A percentile compares a stretch with the other conserved stretches of the same genome.
These are phyloP conservation scores for Cabera pusaria DNA, from an alignment of 2,888 invertebrate species.

Conservation along the genomic window DNA sequence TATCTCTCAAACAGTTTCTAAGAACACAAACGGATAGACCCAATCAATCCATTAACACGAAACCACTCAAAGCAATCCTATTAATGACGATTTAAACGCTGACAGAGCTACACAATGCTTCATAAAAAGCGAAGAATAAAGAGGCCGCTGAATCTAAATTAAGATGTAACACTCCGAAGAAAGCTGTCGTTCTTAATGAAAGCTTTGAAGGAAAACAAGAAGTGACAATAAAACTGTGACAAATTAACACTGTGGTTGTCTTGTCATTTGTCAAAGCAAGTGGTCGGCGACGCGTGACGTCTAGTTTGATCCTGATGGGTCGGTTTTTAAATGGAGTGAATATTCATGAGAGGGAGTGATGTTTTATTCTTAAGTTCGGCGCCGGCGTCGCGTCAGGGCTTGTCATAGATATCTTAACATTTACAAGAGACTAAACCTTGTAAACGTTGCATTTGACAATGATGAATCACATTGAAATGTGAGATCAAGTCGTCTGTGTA, in stretches of 20 bases:
- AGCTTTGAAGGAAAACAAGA: slow-evolving; percentile 24
- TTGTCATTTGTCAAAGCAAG: slow-evolving; percentile 46
- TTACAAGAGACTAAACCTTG: neutral
- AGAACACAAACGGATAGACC: slow-evolving; percentile 13
- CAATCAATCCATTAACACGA: slow-evolving; percentile 20
- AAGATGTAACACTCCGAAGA: slow-evolving; percentile 26
- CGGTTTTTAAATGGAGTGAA: slow-evolving; percentile 22
- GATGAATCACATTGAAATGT: neutral
- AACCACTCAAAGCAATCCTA: slow-evolving; percentile 18
- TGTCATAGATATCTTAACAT: slow-evolving; percentile 1
- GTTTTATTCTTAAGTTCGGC: slow-evolving; percentile 9
- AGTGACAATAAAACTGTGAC: slow-evolving; percentile 38
- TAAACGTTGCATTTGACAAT: neutral
- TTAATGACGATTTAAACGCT: slow-evolving; percentile 35
- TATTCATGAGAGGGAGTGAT: slow-evolving; percentile 16
- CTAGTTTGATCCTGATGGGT: slow-evolving; percentile 36
- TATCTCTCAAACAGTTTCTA: slow-evolving; percentile 15
- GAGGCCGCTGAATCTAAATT: slow-evolving; percentile 29
- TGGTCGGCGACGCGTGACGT: slow-evolving; percentile 33
- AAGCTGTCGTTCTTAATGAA: slow-evolving; percentile 34
- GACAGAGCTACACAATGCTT: slow-evolving; percentile 17
- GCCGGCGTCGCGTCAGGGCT: slow-evolving; percentile 6
- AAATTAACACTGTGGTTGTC: slow-evolving; percentile 45
- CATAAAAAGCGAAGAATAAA: slow-evolving; percentile 19
- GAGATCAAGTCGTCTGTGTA: too few species aligned